Percentiles rank a stretch among this genome's conserved stretches.
Evolutionary conservation across 2,888 invertebrate genomes (phyloP).

Genomic region (Bursaphelenchus okinawaensis): DNA sequence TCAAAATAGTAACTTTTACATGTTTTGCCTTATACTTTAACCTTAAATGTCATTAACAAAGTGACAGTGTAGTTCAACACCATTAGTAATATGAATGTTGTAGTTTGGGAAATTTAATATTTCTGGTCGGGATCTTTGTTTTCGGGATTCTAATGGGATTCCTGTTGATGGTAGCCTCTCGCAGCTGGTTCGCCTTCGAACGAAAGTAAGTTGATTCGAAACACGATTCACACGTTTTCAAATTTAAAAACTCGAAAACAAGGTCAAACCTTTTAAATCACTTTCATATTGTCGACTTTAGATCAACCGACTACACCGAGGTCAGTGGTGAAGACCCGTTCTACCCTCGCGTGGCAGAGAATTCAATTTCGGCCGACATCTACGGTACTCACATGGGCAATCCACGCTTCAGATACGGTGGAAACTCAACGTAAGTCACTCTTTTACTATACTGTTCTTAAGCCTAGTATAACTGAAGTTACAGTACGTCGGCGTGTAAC

Average conservation of each 20-base stretch:
- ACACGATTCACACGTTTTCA: too few relatives aligned
- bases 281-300: slow-evolving; percentile 34
- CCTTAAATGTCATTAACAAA: too few relatives aligned
- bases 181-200: slow-evolving; percentile 14
- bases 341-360: slow-evolving; percentile 47
- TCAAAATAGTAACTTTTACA: too few relatives aligned
- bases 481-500: not conserved
- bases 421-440: slow-evolving; percentile 12
- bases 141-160: slow-evolving; percentile 47
- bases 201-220: slow-evolving; percentile 16
- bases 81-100: too few relatives aligned
- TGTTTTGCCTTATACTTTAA: too few relatives aligned
- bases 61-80: too few relatives aligned
- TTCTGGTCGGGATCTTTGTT: slow-evolving; percentile 40
- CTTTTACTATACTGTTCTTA: slow-evolving; percentile 12
- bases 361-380: slow-evolving; percentile 53
- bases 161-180: slow-evolving; percentile 46
- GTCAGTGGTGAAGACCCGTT: slow-evolving; percentile 57
- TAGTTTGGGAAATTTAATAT: slow-evolving; percentile 43
- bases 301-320: slow-evolving; percentile 51
- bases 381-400: slow-evolving; percentile 57
- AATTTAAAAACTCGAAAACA: too few relatives aligned
- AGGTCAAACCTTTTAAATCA: too few relatives aligned
- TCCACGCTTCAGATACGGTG: slow-evolving; percentile 46
- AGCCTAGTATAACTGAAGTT: too few relatives aligned